Percentiles rank a stretch among this genome's conserved stretches.
Conservation (phyloP, 2,113 vertebrate species). For the Burhinus bistriatus region DNA sequence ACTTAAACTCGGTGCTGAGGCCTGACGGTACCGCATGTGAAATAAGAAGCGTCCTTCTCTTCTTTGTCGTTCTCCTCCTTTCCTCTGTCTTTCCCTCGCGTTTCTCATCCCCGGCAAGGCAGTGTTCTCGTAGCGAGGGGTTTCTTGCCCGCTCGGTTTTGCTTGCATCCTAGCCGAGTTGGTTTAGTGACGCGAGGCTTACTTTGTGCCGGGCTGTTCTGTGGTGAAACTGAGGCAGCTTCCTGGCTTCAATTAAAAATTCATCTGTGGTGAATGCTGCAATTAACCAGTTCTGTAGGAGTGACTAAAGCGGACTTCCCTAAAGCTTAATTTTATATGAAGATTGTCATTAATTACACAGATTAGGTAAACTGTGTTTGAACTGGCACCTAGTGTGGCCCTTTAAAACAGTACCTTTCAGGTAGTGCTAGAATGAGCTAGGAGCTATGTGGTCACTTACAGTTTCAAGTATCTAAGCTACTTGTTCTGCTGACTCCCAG, state of each 20-base stretch:
- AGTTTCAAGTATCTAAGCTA: not conserved
- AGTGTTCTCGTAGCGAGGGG: rapidly evolving
- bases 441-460: not conserved
- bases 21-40: not conserved
- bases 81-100: rapidly evolving
- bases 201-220: not conserved
- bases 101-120: not conserved
- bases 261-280: not conserved
- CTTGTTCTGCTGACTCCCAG: not conserved
- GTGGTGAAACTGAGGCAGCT: not conserved
- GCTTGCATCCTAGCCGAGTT: rapidly evolving
- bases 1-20: rapidly evolving
- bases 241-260: not conserved
- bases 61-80: not conserved
- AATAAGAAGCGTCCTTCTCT: not conserved
- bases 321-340: not conserved
- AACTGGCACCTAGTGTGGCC: not conserved
- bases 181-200: not conserved
- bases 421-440: not conserved
- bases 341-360: not conserved
- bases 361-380: not conserved
- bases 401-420: not conserved
- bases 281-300: not conserved
- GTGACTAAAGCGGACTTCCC: not conserved
- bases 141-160: not conserved